Evolutionary conservation across 2,888 invertebrate species (phyloP), one percentile per base, ranked within the genome.

Genomic region (Synanthedon andrenaeformis): DNA sequence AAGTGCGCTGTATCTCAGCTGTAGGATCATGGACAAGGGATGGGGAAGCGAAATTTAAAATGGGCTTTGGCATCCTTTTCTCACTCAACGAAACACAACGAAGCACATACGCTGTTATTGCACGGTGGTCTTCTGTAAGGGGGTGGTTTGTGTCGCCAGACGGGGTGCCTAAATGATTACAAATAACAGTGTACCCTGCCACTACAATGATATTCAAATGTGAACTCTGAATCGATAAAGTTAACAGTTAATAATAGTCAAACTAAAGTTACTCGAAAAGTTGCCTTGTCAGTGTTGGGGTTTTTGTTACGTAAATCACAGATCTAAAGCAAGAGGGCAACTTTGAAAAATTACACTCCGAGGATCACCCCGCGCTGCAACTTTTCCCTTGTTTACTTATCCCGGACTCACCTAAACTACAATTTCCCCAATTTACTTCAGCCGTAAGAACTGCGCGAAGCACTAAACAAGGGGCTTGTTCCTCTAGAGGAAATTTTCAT

Each of bases 291-390:
- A 61, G 60, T 60, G 23, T 57, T 61, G 49, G 53, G 55, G 61
- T 62, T 62, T 55, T 57, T 58, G 63, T 14, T 42, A 53, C n/a
- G 66, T 76, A 77, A 81, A 82, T 79, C 78, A 76, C 72, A 74
- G 75, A 74, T 70, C 69, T 71, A 72, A 45, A 45, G 45, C 42
- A 42, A 45, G 45, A 45, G 71, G 69, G 64, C 70, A 73, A 74
- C 69, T 79, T 79, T 79, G 79, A 82, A 75, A 79, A 80, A 82
- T 79, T 68, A 74, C 74, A 78, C 81, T 79, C 76, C 51, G 60
- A 76, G 77, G 76, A 73, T 63, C 17, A 61, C 68, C 69, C 70
- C 69, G 67, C 63, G 57, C 60, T 67, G 67, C 62, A 70, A 68
- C 70, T 69, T 71, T 79, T 76, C 73, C 67, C 70, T 72, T 72